Evolutionary conservation across 2,113 vertebrate species (phyloP).

Genomic region (Lampris megalopsis): DNA sequence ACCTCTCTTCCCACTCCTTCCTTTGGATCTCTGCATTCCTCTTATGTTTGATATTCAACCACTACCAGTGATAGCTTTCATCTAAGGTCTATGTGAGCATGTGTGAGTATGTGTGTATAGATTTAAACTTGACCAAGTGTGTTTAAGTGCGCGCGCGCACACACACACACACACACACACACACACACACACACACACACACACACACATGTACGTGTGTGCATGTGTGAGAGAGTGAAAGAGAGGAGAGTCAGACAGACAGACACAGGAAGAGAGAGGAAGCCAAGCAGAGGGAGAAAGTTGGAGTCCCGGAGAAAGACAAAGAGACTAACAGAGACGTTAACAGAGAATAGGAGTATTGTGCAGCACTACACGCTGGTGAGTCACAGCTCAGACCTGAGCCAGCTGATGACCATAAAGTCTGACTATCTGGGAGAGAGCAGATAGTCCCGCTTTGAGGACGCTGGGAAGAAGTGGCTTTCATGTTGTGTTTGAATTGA

Average conservation of each 20-base stretch:
- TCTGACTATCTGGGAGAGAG: conserved; percentile 33
- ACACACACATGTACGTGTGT: background rate
- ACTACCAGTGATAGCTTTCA: too few species aligned
- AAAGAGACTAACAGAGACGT: conserved; percentile 21
- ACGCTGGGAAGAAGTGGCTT: conserved; percentile 24
- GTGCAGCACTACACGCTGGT: conserved; percentile 32
- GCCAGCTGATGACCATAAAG: conserved; percentile 26
- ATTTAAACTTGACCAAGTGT: background rate
- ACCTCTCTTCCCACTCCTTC: background rate
- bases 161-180: background rate
- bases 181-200: background rate
- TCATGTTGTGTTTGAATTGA: conserved; percentile 49
- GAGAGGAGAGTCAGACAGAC: conserved; percentile 3
- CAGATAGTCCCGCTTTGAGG: conserved; percentile 37
- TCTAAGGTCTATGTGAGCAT: background rate
- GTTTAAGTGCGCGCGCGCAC: background rate
- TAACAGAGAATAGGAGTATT: conserved; percentile 49
- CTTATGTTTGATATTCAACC: too few species aligned
- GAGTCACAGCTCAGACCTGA: conserved; percentile 29
- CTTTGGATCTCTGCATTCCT: background rate
- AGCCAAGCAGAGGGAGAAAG: background rate
- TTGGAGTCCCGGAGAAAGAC: conserved; percentile 39
- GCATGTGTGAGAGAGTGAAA: background rate
- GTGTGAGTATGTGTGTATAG: background rate
- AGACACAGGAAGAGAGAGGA: conserved; percentile 9